A percentile compares a stretch with the other conserved stretches of the same genome.
phyloP scores from a whole-genome alignment of 2,888 invertebrate genomes.

The Plebejus argus region DNA sequence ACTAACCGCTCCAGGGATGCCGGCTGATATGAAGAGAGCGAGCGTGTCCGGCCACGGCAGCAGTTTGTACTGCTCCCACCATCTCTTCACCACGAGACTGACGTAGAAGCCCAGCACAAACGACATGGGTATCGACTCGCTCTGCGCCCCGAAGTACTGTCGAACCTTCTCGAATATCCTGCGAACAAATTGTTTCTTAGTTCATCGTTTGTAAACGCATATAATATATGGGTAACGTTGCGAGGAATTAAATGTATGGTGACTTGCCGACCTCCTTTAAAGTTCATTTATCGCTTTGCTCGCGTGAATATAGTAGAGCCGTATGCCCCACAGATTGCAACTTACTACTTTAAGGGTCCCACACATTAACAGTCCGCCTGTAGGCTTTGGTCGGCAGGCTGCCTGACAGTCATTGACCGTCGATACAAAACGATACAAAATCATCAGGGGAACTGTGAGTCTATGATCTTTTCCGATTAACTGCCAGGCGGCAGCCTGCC shows the following conservation, averaged over 20 bases:
- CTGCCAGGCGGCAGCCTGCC: no score
- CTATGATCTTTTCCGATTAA: no score
- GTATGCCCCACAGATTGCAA: no score
- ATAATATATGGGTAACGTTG: not conserved
- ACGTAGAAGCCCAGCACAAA: constrained; percentile 98
- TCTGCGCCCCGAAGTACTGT: constrained; percentile 92
- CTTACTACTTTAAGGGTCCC: no score
- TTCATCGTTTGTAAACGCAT: not conserved
- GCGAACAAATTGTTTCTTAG: constrained; percentile 54
- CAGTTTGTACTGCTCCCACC: constrained; percentile 97
- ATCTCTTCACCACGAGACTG: constrained; percentile 93
- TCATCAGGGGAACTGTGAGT: no score
- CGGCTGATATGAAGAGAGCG: constrained; percentile 94
- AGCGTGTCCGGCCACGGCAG: constrained; percentile 97
- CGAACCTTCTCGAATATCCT: constrained; percentile 94
- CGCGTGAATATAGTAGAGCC: not conserved
- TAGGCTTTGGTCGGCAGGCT: no score
- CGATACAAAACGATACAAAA: no score
- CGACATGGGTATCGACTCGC: constrained; percentile 95
- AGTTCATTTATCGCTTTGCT: not conserved
- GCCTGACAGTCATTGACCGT: no score
- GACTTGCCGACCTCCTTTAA: not conserved
- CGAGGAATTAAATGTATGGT: not conserved
- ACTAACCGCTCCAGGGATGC: constrained; percentile 94
- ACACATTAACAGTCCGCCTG: no score